Conservation (phyloP, 2,113 vertebrate genomes). For the Tursiops truncatus region DNA sequence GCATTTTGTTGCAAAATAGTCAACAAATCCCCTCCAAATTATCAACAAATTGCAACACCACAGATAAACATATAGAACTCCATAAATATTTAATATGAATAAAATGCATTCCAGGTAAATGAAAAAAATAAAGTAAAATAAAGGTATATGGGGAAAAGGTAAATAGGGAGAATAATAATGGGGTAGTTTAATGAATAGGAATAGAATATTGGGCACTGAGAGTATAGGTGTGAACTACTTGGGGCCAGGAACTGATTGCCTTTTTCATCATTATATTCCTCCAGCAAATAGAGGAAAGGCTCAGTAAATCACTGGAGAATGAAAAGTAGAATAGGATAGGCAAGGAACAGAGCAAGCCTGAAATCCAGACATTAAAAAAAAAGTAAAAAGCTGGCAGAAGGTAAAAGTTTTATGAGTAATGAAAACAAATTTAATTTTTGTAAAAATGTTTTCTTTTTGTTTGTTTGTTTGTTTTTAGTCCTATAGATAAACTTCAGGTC, state of each 20-base stretch:
- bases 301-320: not conserved
- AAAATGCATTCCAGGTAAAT: not conserved
- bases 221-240: not conserved
- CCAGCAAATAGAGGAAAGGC: not conserved
- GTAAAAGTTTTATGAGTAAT: not conserved
- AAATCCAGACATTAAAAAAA: not conserved
- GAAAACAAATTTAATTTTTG: not conserved
- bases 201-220: not conserved
- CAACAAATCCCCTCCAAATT: not conserved
- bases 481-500: not conserved
- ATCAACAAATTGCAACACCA: not conserved
- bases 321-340: not conserved
- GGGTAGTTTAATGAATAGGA: not conserved
- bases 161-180: not conserved
- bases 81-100: constrained; percentile 32
- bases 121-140: not conserved
- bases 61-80: not conserved
- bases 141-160: not conserved
- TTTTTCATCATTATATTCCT: not conserved
- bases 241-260: not conserved
- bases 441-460: not conserved
- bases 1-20: constrained; percentile 12
- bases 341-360: not conserved
- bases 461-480: not conserved
- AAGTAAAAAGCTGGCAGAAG: not conserved